Base-by-base conservation (phyloP, 2,888 invertebrate species). In the Gerris lacustris region DNA sequence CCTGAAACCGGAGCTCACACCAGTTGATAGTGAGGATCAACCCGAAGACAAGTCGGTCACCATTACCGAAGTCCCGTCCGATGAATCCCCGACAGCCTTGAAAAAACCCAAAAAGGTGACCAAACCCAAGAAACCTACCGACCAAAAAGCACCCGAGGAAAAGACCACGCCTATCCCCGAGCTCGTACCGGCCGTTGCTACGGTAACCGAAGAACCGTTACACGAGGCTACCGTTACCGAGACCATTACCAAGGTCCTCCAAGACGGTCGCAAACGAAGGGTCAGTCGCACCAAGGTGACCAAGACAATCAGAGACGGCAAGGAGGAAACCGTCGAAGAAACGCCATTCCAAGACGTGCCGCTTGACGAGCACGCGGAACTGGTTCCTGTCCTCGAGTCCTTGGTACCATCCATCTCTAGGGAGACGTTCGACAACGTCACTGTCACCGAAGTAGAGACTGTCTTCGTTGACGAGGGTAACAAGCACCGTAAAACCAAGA, bases 241-340 rank as follows among this genome's bases (percentile, higher is more conserved):
- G 68, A 64, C 66, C 5, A 45, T 63, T 11, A 71, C 71, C 6
- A 68, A 67, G 47, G 55, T 73, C 6, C 6, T 66, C 31, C 67
- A 63, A 11, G 73, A 73, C 11, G 70, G 62, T 2, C 55, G 47
- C 6, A 72, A 66, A 45, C 69, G 66, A 11, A 69, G 66, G 55
- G 71, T 74, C 5, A 31, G 31, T n/a, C 66, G 67, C 67, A 73
- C 72, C 62, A 70, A 68, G 69, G 66, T 66, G 15, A 64, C 73
- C 9, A 73, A 71, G 63, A 72, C 55, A 63, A 69, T 72, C 43
- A 63, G 67, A 68, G 9, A 70, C 70, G 72, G 72, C 45, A 68
- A 67, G 66, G 70, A 73, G 9, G 72, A 70, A 71, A 78, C 81
- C 0, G 79, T 80, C 45, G 74, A 70, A 68, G 67, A 47, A 63